Evolutionary conservation across 2,113 vertebrate species (phyloP).

Genomic region (Aspidoscelis tigris): DNA sequence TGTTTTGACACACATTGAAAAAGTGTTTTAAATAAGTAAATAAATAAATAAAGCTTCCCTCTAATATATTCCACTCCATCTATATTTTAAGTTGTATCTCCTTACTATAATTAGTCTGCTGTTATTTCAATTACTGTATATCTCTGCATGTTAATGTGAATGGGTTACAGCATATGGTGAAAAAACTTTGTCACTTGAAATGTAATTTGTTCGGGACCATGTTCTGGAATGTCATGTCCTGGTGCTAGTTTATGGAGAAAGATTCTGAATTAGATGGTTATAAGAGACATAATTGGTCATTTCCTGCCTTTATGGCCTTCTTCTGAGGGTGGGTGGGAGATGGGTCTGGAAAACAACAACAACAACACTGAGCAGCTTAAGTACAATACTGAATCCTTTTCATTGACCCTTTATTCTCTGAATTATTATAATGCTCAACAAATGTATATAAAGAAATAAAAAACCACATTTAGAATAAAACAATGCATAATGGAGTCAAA

Average conservation of each 20-base stretch:
- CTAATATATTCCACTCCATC: constrained; percentile 33
- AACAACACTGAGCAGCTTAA: neutral
- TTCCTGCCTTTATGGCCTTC: neutral
- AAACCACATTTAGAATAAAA: neutral
- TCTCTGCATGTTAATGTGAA: neutral
- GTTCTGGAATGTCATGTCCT: constrained; percentile 17
- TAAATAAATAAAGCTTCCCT: constrained; percentile 37
- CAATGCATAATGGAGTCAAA: neutral
- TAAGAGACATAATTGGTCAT: constrained; percentile 32
- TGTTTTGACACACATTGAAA: no score
- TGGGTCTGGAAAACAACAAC: neutral
- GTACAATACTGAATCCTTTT: constrained; percentile 19
- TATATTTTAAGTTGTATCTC: constrained; percentile 19
- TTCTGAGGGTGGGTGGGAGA: neutral
- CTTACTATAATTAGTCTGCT: constrained; percentile 49
- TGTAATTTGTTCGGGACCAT: constrained; percentile 29
- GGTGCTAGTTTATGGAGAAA: constrained; percentile 16
- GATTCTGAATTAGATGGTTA: constrained; percentile 42
- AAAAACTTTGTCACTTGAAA: constrained; percentile 8
- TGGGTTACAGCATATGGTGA: constrained; percentile 4
- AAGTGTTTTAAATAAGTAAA: neutral
- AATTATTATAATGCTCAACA: constrained; percentile 4
- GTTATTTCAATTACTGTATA: constrained; percentile 20
- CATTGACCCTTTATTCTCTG: neutral
- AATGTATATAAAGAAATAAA: constrained; percentile 13